These are phyloP conservation scores for Austrolebias charrua DNA, from an alignment of 2,797 vertebrate species.

Conservation along the genomic window DNA sequence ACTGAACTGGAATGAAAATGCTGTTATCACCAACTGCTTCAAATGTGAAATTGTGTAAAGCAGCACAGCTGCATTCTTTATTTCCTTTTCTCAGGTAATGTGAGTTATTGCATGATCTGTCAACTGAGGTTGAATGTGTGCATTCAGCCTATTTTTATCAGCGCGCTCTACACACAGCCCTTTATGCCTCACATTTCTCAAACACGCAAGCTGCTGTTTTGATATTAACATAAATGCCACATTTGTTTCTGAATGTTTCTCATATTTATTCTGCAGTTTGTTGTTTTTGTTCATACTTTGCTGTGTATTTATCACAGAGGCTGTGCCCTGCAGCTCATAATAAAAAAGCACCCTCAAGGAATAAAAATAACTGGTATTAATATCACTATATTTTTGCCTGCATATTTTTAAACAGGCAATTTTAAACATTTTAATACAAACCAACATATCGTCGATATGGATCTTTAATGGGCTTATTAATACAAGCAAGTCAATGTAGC, in stretches of 20 bases:
- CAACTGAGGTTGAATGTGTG: constrained; percentile 85
- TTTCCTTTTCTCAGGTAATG: constrained; percentile 87
- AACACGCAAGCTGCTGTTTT: constrained; percentile 58
- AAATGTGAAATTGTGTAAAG: constrained; percentile 95
- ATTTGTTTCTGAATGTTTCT: constrained; percentile 28
- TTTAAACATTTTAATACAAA: constrained; percentile 65
- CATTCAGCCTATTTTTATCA: constrained; percentile 87
- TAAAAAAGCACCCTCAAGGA: neutral
- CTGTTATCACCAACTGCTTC: constrained; percentile 95
- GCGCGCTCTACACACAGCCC: constrained; percentile 58
- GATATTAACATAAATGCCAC: constrained; percentile 42
- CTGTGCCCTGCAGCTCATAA: neutral
- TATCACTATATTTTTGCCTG: neutral
- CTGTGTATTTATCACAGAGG: neutral
- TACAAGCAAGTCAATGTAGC: constrained; percentile 72
- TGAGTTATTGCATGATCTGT: constrained; percentile 91
- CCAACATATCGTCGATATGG: constrained; percentile 64
- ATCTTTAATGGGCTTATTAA: constrained; percentile 71
- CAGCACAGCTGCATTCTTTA: constrained; percentile 85
- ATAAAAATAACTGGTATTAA: neutral
- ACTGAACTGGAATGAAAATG: constrained; percentile 96
- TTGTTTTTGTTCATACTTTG: constrained; percentile 12
- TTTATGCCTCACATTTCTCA: constrained; percentile 75
- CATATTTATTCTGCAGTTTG: constrained; percentile 23
- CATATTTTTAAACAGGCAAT: constrained; percentile 15